Evolutionary conservation across 2,113 vertebrate genomes (phyloP).

Genomic region (Ictalurus punctatus): DNA sequence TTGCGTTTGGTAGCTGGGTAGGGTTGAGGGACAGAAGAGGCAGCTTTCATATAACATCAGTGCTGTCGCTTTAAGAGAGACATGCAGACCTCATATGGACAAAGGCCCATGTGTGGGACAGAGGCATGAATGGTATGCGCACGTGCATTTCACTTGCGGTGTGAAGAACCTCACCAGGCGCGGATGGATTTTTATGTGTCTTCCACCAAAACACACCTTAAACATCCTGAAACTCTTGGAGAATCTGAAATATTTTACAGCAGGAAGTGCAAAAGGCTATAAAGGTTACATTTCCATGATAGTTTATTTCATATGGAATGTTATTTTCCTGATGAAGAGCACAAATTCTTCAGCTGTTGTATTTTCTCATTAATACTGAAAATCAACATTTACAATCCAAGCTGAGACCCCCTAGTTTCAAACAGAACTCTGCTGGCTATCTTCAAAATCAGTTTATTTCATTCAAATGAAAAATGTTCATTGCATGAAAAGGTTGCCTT

Average conservation of each 20-base stretch:
- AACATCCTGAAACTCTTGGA: conserved; percentile 23
- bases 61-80: conserved; percentile 2
- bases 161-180: not conserved
- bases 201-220: conserved; percentile 15
- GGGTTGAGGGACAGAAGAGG: conserved; percentile 5
- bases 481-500: not conserved
- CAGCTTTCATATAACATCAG: conserved; percentile 17
- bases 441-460: not conserved
- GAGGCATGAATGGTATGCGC: conserved; percentile 24
- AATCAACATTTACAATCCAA: not conserved
- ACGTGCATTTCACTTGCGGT: conserved; percentile 11
- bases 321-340: not conserved
- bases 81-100: conserved; percentile 20
- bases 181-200: conserved; percentile 33
- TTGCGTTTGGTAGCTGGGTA: not conserved
- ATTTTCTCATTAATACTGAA: not conserved
- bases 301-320: conserved; percentile 5
- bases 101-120: conserved; percentile 28
- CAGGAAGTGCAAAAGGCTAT: conserved; percentile 20
- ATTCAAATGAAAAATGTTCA: not conserved
- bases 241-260: conserved; percentile 50
- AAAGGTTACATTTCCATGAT: conserved; percentile 27
- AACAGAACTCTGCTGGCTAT: not conserved
- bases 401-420: not conserved
- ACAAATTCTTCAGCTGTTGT: not conserved